Base-by-base conservation (phyloP, 1,140 invertebrate genomes). In the Neomicropteryx cornuta region DNA sequence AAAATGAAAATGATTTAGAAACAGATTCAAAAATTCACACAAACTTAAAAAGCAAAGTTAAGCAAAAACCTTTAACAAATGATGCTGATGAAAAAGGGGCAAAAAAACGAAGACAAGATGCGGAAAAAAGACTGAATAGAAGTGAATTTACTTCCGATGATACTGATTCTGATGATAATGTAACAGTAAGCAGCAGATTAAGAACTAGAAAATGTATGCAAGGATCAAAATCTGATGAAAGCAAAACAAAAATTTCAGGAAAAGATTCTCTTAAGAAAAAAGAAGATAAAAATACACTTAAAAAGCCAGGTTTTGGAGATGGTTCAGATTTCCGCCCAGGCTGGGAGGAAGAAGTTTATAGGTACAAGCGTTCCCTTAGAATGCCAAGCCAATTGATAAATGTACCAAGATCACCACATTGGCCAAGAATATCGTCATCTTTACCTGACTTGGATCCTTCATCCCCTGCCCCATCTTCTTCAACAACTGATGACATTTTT, bases 311-410 rank as follows among this genome's bases (percentile, higher is more conserved):
- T 13, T 82, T 81, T 51, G 78, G 79, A 1, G 79, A 81, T 55
- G 77, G 77, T n/a, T 79, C 77, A 28, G 76, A 80, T 48, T 81
- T 83, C 47, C 68, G 72, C 45, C 81, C 80, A 0, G 81, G 81
- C 0, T 87, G 82, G 82, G 80, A 85, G 60, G 79, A 82, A 48
- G 83, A 86, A 49, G 68, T 87, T 17, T 86, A 83, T 47, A 76
- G 74, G 42, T 89, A 81, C 47, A 88, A 89, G 56, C 72, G 79
- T 44, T 84, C 83, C 0, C 57, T 87, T 2, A 70, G 85, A 36
- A 85, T 88, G 72, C 84, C 85, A 2, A 61, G 77, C 10, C 73
- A 76, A 42, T 59, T 88, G 23, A 87, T 88, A 38, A 82, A 77
- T 4, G 80, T 87, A 5, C 77, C 83, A 17, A 66, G 73, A 36